phyloP scores from a whole-genome alignment of 2,888 invertebrate genomes.

The Nemotelus nigrinus region DNA sequence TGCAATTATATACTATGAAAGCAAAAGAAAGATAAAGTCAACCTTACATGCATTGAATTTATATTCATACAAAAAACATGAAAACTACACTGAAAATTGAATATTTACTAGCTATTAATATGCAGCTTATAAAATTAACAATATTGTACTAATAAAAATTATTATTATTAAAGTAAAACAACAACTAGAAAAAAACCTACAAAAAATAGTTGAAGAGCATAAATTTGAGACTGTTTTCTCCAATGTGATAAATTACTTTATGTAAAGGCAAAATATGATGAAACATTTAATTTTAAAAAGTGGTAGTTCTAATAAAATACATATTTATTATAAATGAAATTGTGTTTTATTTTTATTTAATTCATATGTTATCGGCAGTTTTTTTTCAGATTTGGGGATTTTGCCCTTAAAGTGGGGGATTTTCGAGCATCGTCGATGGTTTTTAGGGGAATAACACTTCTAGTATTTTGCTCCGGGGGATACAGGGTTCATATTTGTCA shows the following conservation, averaged over 20 bases:
- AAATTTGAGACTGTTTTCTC: slow-evolving; percentile 63
- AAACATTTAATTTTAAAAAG: slow-evolving; percentile 39
- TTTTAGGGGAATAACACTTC: no score
- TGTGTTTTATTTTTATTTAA: slow-evolving; percentile 20
- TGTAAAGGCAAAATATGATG: slow-evolving; percentile 47
- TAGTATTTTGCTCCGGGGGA: no score
- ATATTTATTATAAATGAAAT: slow-evolving; percentile 43
- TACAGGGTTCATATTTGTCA: no score
- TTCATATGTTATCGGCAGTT: not conserved
- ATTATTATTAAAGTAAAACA: no score
- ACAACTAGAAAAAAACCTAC: slow-evolving; percentile 42
- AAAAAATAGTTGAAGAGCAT: slow-evolving; percentile 49
- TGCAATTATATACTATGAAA: not conserved
- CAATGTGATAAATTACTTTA: slow-evolving; percentile 71
- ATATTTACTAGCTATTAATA: slow-evolving; percentile 25
- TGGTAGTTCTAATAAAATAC: slow-evolving; percentile 27
- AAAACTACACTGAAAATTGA: not conserved
- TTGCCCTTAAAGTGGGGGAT: no score
- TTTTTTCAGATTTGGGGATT: no score
- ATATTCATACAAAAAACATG: slow-evolving; percentile 33
- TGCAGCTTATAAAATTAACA: slow-evolving; percentile 37
- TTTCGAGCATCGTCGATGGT: no score
- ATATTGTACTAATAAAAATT: slow-evolving; percentile 4
- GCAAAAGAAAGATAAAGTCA: not conserved
- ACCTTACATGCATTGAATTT: not conserved